These are phyloP conservation scores for Lasiommata megera DNA, from an alignment of 2,888 invertebrate genomes.

Conservation along the genomic window DNA sequence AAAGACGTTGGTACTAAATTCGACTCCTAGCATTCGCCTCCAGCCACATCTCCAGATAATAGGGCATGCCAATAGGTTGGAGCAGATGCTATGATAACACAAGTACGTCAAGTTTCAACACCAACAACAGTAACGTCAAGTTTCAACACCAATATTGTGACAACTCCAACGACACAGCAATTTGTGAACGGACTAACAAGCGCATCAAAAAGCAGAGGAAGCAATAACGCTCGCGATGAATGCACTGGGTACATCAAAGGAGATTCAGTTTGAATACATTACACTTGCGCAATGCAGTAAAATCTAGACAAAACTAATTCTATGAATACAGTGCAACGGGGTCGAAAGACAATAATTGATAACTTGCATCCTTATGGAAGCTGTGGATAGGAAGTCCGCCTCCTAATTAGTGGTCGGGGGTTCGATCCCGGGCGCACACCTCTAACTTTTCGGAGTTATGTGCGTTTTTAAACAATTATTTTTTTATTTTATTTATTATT, in stretches of 20 bases:
- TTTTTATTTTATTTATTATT: too few species aligned
- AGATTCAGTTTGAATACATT: slow-evolving; percentile 41
- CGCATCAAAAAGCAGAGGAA: slow-evolving; percentile 36
- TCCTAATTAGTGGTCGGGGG: too few species aligned
- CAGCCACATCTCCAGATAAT: too few species aligned
- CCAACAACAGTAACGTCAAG: not conserved
- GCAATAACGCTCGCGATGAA: slow-evolving; percentile 40
- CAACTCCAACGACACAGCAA: slow-evolving; percentile 13
- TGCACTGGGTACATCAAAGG: slow-evolving; percentile 39
- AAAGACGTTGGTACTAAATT: too few species aligned
- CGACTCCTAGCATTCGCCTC: too few species aligned
- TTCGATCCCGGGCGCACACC: too few species aligned
- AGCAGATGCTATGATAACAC: not conserved
- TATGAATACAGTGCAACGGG: slow-evolving; percentile 26
- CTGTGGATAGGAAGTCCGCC: too few species aligned
- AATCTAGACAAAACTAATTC: slow-evolving; percentile 49
- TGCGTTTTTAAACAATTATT: too few species aligned
- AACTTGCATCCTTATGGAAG: slow-evolving; percentile 22
- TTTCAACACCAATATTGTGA: slow-evolving; percentile 26
- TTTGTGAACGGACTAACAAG: slow-evolving; percentile 15
- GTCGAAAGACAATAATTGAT: slow-evolving; percentile 21
- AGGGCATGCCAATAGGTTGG: not conserved
- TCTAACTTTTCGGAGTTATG: too few species aligned
- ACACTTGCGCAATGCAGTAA: slow-evolving; percentile 42
- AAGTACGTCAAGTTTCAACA: not conserved